Evolutionary conservation across 1,140 invertebrate species (phyloP).

Genomic region (Drosophila bipectinata): DNA sequence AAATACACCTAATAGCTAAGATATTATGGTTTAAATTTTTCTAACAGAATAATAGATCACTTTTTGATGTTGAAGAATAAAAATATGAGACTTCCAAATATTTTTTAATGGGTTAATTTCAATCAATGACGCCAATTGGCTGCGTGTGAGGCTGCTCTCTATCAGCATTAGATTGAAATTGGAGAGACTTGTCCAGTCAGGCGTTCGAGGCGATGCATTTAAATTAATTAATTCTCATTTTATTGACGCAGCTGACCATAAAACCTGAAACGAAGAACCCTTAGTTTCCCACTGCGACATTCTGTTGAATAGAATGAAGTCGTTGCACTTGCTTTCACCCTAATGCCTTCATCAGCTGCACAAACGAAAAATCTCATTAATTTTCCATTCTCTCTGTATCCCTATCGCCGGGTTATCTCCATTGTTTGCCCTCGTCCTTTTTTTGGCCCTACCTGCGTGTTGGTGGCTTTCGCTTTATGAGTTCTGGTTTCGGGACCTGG

Average conservation of each 20-base stretch:
- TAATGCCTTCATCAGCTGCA: conserved; percentile 75
- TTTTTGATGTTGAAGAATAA: not conserved
- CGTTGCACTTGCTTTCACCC: conserved; percentile 48
- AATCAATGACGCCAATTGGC: not conserved
- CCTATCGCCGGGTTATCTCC: conserved; percentile 39
- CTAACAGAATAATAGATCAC: not conserved
- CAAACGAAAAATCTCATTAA: conserved; percentile 62
- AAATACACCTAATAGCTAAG: too few relatives aligned
- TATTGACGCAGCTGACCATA: conserved; percentile 42
- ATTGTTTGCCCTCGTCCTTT: conserved; percentile 41
- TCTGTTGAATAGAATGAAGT: conserved; percentile 45
- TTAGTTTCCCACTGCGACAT: conserved; percentile 58
- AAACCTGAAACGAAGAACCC: conserved; percentile 15
- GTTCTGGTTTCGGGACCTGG: conserved; percentile 20
- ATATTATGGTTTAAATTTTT: not conserved
- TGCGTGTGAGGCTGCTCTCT: conserved; percentile 35
- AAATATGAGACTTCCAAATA: not conserved
- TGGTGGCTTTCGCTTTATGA: conserved; percentile 32
- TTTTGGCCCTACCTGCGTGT: conserved; percentile 2
- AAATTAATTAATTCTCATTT: conserved; percentile 54
- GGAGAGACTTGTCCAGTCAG: conserved; percentile 20
- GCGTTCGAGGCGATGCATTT: conserved; percentile 31
- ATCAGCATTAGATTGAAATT: conserved; percentile 11
- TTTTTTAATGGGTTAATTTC: conserved; percentile 1
- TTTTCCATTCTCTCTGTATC: conserved; percentile 32